These are phyloP conservation scores for Emydoidea blandingii DNA, from an alignment of 2,797 vertebrate species.

Conservation along the genomic window DNA sequence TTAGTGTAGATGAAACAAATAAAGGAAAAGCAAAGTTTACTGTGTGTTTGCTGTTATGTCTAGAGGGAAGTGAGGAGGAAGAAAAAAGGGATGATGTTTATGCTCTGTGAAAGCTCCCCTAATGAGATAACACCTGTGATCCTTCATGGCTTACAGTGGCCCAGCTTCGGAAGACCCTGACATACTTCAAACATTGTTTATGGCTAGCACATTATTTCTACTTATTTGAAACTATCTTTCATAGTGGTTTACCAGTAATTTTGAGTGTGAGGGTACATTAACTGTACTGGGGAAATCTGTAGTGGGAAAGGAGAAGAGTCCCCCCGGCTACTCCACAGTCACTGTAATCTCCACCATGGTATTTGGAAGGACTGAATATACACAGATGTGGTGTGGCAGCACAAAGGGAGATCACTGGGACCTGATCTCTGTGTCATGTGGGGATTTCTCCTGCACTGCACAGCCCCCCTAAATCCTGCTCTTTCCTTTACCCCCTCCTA, in stretches of 20 bases:
- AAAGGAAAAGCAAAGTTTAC: neutral
- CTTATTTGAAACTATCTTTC: conserved; percentile 47
- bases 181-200: conserved; percentile 37
- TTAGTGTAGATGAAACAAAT: neutral
- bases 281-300: neutral
- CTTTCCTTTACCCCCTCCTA: neutral
- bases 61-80: neutral
- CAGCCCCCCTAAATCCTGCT: neutral
- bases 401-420: neutral
- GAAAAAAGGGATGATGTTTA: neutral
- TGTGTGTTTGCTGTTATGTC: neutral
- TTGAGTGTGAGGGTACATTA: conserved; percentile 17
- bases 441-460: neutral
- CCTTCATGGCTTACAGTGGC: neutral
- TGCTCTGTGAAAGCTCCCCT: neutral
- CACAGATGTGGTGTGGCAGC: neutral
- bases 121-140: neutral
- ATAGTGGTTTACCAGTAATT: conserved; percentile 53
- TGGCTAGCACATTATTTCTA: neutral
- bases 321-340: neutral
- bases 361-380: neutral
- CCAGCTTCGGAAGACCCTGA: conserved; percentile 30
- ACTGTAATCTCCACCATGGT: neutral
- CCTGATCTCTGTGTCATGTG: neutral
- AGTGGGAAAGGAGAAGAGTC: neutral